Evolutionary conservation across 2,797 vertebrate species (phyloP).

Genomic region (Gouania willdenowi): DNA sequence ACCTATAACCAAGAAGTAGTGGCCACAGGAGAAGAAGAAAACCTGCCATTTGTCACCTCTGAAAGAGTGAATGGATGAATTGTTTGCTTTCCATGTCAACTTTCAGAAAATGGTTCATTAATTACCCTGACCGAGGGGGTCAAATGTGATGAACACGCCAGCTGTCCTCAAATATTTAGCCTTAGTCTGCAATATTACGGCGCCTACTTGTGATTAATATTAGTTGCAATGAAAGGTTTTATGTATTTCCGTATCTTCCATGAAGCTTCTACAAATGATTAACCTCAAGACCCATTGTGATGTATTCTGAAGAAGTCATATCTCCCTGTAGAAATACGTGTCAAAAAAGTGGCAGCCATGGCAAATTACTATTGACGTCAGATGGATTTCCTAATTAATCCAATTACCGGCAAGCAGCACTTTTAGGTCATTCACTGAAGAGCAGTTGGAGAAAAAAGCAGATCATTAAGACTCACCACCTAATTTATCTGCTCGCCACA

Average conservation of each 20-base stretch:
- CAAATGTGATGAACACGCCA: constrained; percentile 24
- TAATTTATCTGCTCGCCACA: constrained; percentile 59
- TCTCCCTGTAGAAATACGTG: constrained; percentile 34
- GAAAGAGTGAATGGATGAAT: constrained; percentile 20
- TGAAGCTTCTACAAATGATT: constrained; percentile 30
- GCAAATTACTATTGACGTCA: constrained; percentile 59
- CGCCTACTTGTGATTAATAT: constrained; percentile 19
- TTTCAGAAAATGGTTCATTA: constrained; percentile 43
- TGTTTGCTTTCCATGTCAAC: constrained; percentile 46
- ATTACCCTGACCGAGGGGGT: constrained; percentile 18
- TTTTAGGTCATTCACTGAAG: constrained; percentile 61
- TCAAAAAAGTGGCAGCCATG: constrained; percentile 29
- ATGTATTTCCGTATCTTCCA: constrained; percentile 24
- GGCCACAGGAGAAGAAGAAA: too few relatives aligned
- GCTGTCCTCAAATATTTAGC: constrained; percentile 19
- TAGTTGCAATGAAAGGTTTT: constrained; percentile 17
- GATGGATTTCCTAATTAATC: constrained; percentile 74
- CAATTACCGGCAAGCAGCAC: constrained; percentile 67
- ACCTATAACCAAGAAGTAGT: too few relatives aligned
- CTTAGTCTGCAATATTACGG: constrained; percentile 25
- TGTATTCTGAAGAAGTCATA: constrained; percentile 33
- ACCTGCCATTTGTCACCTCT: constrained; percentile 46
- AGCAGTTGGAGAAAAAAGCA: constrained; percentile 37
- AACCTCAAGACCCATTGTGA: constrained; percentile 36
- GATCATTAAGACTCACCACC: constrained; percentile 52